Base-by-base conservation (phyloP, 2,113 vertebrate genomes). In the Gobius niger region DNA sequence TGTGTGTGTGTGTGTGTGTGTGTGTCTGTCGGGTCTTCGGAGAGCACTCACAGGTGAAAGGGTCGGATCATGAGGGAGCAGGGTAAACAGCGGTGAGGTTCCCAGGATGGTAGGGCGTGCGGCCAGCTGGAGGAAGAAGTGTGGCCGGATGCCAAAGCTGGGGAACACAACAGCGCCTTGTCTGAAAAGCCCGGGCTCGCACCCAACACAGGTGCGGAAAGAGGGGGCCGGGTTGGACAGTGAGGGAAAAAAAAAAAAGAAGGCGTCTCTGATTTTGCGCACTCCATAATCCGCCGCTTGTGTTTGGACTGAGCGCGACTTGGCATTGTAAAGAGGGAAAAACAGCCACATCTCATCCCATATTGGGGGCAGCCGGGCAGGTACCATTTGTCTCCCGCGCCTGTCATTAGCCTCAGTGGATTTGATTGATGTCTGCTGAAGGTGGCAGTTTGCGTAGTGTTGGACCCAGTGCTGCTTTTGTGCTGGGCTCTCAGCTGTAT, bases 141-240 rank as follows among this genome's bases (percentile, higher is more conserved):
- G 7, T 88, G 89, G 90, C 90, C 66, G 61, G 44, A 60, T 77
- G 89, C 92, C 90, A 91, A 63, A 63, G 65, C 83, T 70, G 75
- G 76, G 24, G 73, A 90, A 91, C 89, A 92, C 89, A 54, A 88
- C 72, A 71, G 81, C 67, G 87, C 85, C 84, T 91, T 92, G 91
- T 91, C 79, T 88, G 78, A 78, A 34, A 34, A 78, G 70, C 77
- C 82, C 24, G 81, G 90, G 88, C 89, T 42, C 63, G 63, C 83
- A 87, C 85, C 88, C 90, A 90, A 84, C 89, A 90, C 90, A 93
- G 91, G 91, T 92, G 91, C 90, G 84, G 83, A 83, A 85, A 86
- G 82, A 84, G 82, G 24, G 68, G 24, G 68, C 77, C 68, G 78
- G 72, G 47, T 7, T 9, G 69, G 59, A 70, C 63, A 68, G 74